Evolutionary conservation across 2,797 vertebrate species (phyloP), one percentile per base, ranked within the genome.

Genomic region (Apogon hyalosoma): DNA sequence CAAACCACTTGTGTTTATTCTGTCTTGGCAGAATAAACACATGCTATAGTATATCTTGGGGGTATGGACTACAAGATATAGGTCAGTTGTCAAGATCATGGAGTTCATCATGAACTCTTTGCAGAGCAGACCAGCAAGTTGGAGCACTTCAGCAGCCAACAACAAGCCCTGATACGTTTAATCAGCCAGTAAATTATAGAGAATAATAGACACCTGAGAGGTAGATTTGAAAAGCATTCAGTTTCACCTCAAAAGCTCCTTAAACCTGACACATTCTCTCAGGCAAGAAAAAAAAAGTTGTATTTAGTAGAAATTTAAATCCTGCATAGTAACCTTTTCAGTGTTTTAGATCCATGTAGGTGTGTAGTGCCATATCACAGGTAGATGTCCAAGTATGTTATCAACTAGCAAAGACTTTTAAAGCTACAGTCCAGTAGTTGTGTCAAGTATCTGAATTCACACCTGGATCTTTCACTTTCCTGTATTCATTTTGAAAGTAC

Each of bases 161-260:
- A 75, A 61, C 66, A 76, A 68, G 51, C 66, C 85, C 19, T 77
- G 78, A 90, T 87, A 77, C 41, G 43, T 88, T 85, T 82, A 89
- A 89, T 90, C 78, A 90, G 49, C 75, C 83, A 80, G 71, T 79
- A 87, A 90, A 87, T 83, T 80, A 88, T 87, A 83, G 75, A 83
- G 80, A 87, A 88, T 76, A 90, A 79, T 83, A 61, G 63, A 53
- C 73, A 68, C 79, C 69, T 28, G 57, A 79, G 59, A 73, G 28
- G 75, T 75, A 75, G 84, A 76, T 77, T 87, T 84, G 85, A 77
- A 82, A 76, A 56, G 49, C 28, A 57, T 75, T 87, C 69, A 6
- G 50, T 81, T 87, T 85, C 49, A 57, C 53, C 65, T 56, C 56
- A 51, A 66, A 84, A 82, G 63, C 64, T 71, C 59, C 68, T 84